Percentiles rank a stretch among this genome's conserved stretches.
Conservation (phyloP, 2,113 vertebrate species). For the Jaculus jaculus region DNA sequence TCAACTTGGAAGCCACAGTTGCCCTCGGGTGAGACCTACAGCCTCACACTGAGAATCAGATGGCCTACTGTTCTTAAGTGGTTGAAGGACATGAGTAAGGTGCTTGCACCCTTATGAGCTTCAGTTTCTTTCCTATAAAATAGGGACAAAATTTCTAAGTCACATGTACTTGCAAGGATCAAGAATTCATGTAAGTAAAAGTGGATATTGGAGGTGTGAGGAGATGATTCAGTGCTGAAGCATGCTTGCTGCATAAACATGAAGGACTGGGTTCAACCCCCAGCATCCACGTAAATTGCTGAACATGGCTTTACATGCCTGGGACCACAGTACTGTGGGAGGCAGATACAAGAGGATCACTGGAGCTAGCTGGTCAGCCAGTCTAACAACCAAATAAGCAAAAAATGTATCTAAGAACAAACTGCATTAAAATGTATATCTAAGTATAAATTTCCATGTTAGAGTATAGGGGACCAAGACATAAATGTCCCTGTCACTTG, state of each 20-base stretch:
- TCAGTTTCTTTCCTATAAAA: slow-evolving; percentile 28
- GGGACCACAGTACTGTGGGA: too few relatives aligned
- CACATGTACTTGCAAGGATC: background rate
- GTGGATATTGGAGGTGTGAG: background rate
- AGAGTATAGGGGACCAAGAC: background rate
- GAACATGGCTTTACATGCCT: too few relatives aligned
- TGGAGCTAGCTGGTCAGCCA: too few relatives aligned
- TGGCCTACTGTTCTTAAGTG: background rate
- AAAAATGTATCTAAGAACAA: too few relatives aligned
- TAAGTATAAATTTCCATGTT: background rate
- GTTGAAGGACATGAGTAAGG: background rate
- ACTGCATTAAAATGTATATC: background rate
- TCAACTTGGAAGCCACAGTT: background rate
- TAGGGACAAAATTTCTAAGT: background rate
- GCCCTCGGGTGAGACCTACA: background rate
- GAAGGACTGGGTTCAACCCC: too few relatives aligned
- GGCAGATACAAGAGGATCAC: too few relatives aligned
- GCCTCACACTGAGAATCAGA: background rate
- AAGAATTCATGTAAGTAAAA: background rate
- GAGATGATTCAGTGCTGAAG: background rate
- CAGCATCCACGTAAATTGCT: too few relatives aligned
- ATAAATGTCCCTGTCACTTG: background rate
- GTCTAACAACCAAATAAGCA: too few relatives aligned
- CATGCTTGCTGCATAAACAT: background rate
- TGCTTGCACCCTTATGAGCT: background rate